Conservation (phyloP, 2,113 vertebrate genomes). For the Solea senegalensis region DNA sequence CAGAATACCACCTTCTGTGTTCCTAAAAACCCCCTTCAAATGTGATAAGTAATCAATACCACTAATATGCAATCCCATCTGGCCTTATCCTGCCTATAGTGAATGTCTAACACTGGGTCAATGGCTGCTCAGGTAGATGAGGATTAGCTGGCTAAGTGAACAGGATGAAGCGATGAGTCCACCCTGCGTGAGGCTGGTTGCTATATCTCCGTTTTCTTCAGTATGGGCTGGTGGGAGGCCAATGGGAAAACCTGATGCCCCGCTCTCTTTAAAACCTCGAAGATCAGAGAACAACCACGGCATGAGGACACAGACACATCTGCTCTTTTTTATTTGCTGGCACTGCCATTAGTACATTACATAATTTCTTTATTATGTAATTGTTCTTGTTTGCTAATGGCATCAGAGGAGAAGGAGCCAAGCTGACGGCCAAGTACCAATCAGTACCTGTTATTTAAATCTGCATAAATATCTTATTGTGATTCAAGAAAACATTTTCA, state of each 20-base stretch:
- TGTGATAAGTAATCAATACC: slow-evolving; percentile 68
- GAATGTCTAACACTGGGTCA: slow-evolving; percentile 39
- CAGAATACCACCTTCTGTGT: slow-evolving; percentile 50
- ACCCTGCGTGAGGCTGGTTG: slow-evolving; percentile 40
- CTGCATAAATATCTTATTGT: slow-evolving; percentile 20
- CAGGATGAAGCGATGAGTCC: slow-evolving; percentile 47
- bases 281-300: slow-evolving; percentile 27
- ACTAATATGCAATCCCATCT: slow-evolving; percentile 50
- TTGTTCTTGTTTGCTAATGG: slow-evolving; percentile 42
- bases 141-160: slow-evolving; percentile 52
- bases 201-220: slow-evolving; percentile 19
- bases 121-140: slow-evolving; percentile 46
- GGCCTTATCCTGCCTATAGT: slow-evolving; percentile 32
- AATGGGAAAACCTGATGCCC: slow-evolving; percentile 42
- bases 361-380: slow-evolving; percentile 63
- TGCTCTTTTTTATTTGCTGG: slow-evolving; percentile 38
- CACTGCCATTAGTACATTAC: slow-evolving; percentile 31
- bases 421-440: slow-evolving; percentile 36
- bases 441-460: slow-evolving; percentile 50
- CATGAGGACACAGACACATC: slow-evolving; percentile 8
- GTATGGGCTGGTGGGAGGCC: slow-evolving; percentile 15
- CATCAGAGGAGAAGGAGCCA: slow-evolving; percentile 27
- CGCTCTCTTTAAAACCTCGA: slow-evolving; percentile 11
- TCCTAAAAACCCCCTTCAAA: slow-evolving; percentile 50
- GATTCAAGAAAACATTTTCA: no score